Percentiles rank a stretch among this genome's conserved stretches.
phyloP scores from a whole-genome alignment of 2,888 invertebrate genomes.

The Torymus texanus region DNA sequence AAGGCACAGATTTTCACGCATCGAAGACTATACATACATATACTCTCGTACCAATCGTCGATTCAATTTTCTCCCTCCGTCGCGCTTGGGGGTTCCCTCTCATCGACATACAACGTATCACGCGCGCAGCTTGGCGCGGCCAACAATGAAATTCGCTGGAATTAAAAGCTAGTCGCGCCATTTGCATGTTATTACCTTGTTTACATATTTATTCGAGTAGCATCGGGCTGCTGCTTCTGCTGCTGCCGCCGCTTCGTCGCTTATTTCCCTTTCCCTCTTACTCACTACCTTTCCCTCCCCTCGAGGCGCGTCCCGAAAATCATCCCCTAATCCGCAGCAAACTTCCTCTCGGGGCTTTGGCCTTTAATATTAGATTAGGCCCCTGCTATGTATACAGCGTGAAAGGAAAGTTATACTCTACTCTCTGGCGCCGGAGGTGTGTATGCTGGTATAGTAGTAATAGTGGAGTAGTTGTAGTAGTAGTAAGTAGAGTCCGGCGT shows the following conservation, averaged over 20 bases:
- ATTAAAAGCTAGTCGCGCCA: slow-evolving; percentile 64
- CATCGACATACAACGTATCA: no score
- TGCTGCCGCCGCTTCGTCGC: neutral
- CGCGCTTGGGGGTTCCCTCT: neutral
- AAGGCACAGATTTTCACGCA: no score
- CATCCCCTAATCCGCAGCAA: slow-evolving; percentile 56
- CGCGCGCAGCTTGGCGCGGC: neutral
- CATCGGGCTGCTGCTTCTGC: neutral
- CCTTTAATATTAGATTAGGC: slow-evolving; percentile 57
- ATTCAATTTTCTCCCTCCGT: no score
- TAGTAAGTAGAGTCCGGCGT: no score
- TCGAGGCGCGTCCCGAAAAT: slow-evolving; percentile 23
- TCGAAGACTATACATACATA: no score
- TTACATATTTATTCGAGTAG: slow-evolving; percentile 69
- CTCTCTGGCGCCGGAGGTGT: neutral
- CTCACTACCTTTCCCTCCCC: neutral
- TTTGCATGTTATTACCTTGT: slow-evolving; percentile 74
- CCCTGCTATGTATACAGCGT: slow-evolving; percentile 50
- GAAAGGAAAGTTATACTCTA: slow-evolving; percentile 54
- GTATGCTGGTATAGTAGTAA: no score
- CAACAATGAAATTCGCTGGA: slow-evolving; percentile 43
- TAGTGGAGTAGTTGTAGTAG: no score
- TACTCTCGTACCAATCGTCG: no score
- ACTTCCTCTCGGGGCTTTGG: slow-evolving; percentile 52
- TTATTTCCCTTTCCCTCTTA: slow-evolving; percentile 12